These are phyloP conservation scores for Heterotis niloticus DNA, from an alignment of 2,113 vertebrate species.

Conservation along the genomic window DNA sequence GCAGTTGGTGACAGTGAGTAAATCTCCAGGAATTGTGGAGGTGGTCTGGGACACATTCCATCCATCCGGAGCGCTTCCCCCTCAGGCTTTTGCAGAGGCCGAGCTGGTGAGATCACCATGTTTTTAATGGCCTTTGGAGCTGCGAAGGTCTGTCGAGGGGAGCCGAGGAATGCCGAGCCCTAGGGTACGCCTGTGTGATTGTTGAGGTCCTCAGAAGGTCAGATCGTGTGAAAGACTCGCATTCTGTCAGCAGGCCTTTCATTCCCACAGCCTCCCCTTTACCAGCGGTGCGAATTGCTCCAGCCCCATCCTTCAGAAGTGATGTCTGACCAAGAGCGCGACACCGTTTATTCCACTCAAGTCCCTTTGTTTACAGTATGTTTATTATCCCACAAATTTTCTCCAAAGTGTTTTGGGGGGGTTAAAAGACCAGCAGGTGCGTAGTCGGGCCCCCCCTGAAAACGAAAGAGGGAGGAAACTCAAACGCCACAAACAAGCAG, in stretches of 20 bases:
- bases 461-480: too few species aligned
- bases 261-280: constrained; percentile 24
- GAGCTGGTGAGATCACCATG: constrained; percentile 34
- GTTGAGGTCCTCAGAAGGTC: constrained; percentile 28
- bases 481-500: too few species aligned
- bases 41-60: constrained; percentile 28
- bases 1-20: background rate
- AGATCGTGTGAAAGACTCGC: constrained; percentile 4
- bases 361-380: too few species aligned
- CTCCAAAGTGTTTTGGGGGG: too few species aligned
- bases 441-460: too few species aligned
- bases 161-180: background rate
- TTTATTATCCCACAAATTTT: too few species aligned
- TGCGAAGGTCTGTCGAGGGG: constrained; percentile 12
- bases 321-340: background rate
- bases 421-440: too few species aligned
- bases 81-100: constrained; percentile 20
- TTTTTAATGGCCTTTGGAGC: constrained; percentile 18
- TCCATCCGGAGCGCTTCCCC: constrained; percentile 9
- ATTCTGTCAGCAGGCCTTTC: background rate
- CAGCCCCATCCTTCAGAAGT: background rate
- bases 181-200: background rate
- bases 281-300: too few species aligned
- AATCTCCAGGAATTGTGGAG: constrained; percentile 20
- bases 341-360: too few species aligned